These are phyloP conservation scores for Epirrhoe alternata DNA, from an alignment of 2,888 invertebrate genomes.

Conservation along the genomic window DNA sequence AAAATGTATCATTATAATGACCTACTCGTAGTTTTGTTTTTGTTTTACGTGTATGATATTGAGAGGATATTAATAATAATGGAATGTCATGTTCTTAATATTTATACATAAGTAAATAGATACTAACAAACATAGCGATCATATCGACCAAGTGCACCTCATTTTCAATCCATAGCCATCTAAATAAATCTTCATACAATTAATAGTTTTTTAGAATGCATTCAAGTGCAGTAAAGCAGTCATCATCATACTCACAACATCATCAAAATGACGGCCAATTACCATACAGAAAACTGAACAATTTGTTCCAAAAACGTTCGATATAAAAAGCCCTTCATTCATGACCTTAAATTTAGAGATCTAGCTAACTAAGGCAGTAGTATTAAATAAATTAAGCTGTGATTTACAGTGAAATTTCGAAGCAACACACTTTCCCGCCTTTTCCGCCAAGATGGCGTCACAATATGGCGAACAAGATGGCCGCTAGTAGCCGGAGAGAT, in stretches of 20 bases:
- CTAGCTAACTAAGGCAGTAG: constrained; percentile 16
- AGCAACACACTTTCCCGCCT: constrained; percentile 48
- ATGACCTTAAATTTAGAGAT: background rate
- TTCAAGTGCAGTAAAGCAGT: background rate
- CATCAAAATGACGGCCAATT: background rate
- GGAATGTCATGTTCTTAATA: background rate
- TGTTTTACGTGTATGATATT: background rate
- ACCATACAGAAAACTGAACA: background rate
- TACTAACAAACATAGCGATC: constrained; percentile 1
- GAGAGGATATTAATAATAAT: background rate
- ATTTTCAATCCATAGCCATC: constrained; percentile 2
- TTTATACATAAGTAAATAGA: background rate
- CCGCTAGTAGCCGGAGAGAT: constrained; percentile 94
- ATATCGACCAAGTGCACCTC: constrained; percentile 4
- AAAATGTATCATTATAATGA: no score
- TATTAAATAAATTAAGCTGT: constrained; percentile 28
- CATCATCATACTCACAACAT: background rate
- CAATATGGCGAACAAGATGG: constrained; percentile 33
- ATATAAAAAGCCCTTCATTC: constrained; percentile 1
- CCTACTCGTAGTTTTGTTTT: no score
- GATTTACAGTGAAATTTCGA: constrained; percentile 36
- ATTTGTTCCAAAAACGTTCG: background rate
- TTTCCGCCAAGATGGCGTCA: constrained; percentile 57
- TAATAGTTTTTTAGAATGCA: background rate
- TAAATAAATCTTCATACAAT: background rate